Conservation (phyloP, 2,888 invertebrate species). For the Leucophora obtusa region DNA sequence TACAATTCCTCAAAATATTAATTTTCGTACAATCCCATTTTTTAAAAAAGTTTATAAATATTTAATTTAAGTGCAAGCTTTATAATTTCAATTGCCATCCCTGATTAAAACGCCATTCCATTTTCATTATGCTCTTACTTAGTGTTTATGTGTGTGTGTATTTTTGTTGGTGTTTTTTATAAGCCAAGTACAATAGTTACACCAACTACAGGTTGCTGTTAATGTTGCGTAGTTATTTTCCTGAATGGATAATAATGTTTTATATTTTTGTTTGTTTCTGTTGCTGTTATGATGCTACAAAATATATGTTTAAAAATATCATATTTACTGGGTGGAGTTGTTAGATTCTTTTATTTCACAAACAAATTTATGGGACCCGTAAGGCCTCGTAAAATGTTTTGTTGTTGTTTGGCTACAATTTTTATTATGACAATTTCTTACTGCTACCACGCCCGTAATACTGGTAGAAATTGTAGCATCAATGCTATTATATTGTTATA, state of each 20-base stretch:
- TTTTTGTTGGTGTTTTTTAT: not conserved
- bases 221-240: conserved; percentile 2
- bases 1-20: no score
- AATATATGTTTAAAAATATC: not conserved
- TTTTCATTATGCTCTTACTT: no score
- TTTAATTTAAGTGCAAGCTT: no score
- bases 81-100: no score
- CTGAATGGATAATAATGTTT: conserved; percentile 13
- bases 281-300: not conserved
- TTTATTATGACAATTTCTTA: conserved; percentile 53
- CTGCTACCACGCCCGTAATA: conserved; percentile 35
- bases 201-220: conserved; percentile 45
- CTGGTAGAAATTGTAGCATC: conserved; percentile 9
- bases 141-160: not conserved
- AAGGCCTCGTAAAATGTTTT: conserved; percentile 61
- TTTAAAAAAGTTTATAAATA: no score
- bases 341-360: conserved; percentile 25
- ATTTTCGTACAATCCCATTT: no score
- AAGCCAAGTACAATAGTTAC: not conserved
- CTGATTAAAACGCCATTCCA: no score
- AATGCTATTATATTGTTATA: conserved; percentile 25
- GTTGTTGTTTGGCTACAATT: conserved; percentile 38
- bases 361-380: conserved; percentile 51
- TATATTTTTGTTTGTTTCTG: not conserved
- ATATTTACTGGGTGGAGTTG: conserved; percentile 38